Percentiles rank a stretch among this genome's conserved stretches.
Evolutionary conservation across 2,113 vertebrate genomes (phyloP).

Genomic region (Odocoileus hemionus): DNA sequence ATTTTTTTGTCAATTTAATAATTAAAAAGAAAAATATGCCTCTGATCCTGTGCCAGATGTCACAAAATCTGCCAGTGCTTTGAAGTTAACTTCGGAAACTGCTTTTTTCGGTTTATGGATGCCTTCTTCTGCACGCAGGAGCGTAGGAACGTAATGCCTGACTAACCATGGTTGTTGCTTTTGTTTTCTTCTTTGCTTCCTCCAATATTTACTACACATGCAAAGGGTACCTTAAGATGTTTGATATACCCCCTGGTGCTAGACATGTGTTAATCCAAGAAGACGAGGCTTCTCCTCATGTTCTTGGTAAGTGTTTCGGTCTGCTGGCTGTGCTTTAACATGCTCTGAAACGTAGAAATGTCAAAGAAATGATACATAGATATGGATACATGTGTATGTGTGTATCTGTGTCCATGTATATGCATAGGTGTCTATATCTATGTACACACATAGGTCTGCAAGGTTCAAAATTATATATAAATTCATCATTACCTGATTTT

Average conservation of each 20-base stretch:
- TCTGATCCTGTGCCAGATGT: not conserved
- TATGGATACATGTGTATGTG: not conserved
- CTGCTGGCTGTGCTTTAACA: constrained; percentile 34
- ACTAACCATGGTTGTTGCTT: constrained; percentile 86
- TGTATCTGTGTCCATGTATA: not conserved
- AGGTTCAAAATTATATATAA: not conserved
- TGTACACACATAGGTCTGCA: not conserved
- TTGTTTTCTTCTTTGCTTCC: constrained; percentile 78
- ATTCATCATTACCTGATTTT: not conserved
- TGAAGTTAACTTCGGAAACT: not conserved
- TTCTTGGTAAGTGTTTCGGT: constrained; percentile 95
- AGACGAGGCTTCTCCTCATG: constrained; percentile 96
- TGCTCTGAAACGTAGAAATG: not conserved
- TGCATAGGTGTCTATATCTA: not conserved
- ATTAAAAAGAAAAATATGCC: not conserved
- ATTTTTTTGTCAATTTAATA: not conserved
- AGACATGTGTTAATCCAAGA: constrained; percentile 98
- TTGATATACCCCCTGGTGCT: constrained; percentile 96
- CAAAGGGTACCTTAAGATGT: constrained; percentile 99
- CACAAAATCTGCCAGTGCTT: constrained; percentile 45
- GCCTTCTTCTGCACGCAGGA: constrained; percentile 80
- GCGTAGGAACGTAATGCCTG: not conserved
- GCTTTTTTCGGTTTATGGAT: constrained; percentile 64
- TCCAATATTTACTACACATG: constrained; percentile 78
- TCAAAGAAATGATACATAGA: constrained; percentile 15